Base-by-base conservation (phyloP, 2,888 invertebrate genomes). In the Eristalis pertinax region DNA sequence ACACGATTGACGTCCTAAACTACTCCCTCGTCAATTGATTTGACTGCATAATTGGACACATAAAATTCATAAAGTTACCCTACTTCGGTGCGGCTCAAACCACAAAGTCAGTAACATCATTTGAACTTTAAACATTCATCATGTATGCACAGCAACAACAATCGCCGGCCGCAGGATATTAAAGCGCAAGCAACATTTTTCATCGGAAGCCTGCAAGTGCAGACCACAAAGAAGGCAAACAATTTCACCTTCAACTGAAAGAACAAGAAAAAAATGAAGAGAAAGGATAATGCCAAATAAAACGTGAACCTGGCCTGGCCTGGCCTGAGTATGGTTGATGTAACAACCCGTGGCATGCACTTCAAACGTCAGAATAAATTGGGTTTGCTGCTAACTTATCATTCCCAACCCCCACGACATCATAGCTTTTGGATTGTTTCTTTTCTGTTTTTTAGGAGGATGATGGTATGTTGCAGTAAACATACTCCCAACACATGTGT, bases 341-440 rank as follows among this genome's bases (percentile, higher is more conserved):
- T 4, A 41, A 60, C 62, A 19, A 62, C 62, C 76, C 19, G 11
- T 32, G 62, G 62, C n/a, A 43, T 76, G n/a, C 38, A 62, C 29
- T 15, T 68, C 62, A 76, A 76, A 76, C 41, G 68, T 50, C 76
- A 62, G 41, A 32, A 62, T 76, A 50, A 68, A 76, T 60, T 62
- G 43, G 43, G 29, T 76, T 22, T 26, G 43, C 41, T 60, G 10
- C 32, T 4, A 60, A 75, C 11, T 43, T 68, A 43, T 60, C 68
- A 15, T 29, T 43, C 29, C 22, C 38, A 2, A 19, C 35, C 38
- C 2, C 60, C 32, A 38, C 32, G 11, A 60, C 58, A 35, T 70
- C 60, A 70, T 26, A 89, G 89, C 22, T 50, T 50, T 19, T 50
- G 50, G 50, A 19, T 1, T 91, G 89, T 69, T 65, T 65, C 22